A percentile compares a stretch with the other conserved stretches of the same genome.
These are phyloP conservation scores for Tipula lateralis DNA, from an alignment of 2,888 invertebrate genomes.

Conservation along the genomic window DNA sequence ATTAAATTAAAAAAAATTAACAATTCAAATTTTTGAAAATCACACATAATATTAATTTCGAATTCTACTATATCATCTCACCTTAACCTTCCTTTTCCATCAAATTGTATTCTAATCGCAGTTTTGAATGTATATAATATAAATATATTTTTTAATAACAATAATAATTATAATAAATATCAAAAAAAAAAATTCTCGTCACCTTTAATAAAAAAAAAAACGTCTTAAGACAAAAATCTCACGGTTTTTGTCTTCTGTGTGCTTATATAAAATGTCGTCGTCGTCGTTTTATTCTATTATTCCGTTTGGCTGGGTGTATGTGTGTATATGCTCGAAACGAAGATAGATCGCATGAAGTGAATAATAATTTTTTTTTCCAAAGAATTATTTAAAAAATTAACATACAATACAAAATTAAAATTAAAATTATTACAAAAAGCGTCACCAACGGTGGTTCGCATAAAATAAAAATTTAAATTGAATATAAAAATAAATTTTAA, in stretches of 20 bases:
- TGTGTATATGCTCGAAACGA: background rate
- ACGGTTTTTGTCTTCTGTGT: background rate
- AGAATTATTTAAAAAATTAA: background rate
- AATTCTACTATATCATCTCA: background rate
- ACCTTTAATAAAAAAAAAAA: background rate
- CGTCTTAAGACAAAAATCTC: background rate
- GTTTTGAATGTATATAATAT: background rate
- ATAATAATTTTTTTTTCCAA: background rate
- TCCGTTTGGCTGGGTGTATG: background rate
- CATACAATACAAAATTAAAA: conserved; percentile 19
- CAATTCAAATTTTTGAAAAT: background rate
- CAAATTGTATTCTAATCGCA: conserved; percentile 13
- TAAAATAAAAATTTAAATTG: background rate
- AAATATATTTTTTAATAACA: background rate
- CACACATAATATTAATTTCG: background rate
- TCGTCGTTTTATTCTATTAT: background rate
- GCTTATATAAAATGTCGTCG: background rate
- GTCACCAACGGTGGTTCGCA: conserved; percentile 24
- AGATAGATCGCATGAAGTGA: background rate
- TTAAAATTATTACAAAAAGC: background rate
- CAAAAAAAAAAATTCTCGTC: conserved; percentile 6
- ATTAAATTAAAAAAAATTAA: background rate
- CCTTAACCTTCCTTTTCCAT: conserved; percentile 19
- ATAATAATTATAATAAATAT: conserved; percentile 24
- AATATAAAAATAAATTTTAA: background rate